These are phyloP conservation scores for Myripristis murdjan DNA, from an alignment of 2,797 vertebrate genomes.

Conservation along the genomic window DNA sequence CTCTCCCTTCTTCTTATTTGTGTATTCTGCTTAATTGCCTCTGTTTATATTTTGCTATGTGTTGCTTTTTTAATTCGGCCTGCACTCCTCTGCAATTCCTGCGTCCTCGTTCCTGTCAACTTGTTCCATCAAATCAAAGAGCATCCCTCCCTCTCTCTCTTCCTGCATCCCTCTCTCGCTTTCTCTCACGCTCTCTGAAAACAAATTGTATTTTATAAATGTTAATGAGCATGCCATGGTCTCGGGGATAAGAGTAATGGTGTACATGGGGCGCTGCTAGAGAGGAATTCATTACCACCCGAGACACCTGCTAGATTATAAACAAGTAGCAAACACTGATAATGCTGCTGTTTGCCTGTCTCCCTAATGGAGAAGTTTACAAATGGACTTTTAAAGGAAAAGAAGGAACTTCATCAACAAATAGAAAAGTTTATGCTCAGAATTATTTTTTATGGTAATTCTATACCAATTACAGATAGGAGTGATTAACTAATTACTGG, in stretches of 20 bases:
- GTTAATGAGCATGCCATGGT: slow-evolving; percentile 78
- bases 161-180: background rate
- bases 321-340: slow-evolving; percentile 65
- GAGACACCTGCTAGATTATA: slow-evolving; percentile 69
- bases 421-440: slow-evolving; percentile 20
- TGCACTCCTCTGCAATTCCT: slow-evolving; percentile 43
- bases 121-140: slow-evolving; percentile 66
- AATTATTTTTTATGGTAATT: background rate
- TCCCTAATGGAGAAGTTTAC: slow-evolving; percentile 69
- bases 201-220: slow-evolving; percentile 77
- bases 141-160: slow-evolving; percentile 7
- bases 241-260: slow-evolving; percentile 79
- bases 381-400: slow-evolving; percentile 57
- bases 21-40: slow-evolving; percentile 42
- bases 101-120: slow-evolving; percentile 41
- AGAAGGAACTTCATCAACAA: slow-evolving; percentile 12
- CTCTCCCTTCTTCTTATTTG: slow-evolving; percentile 28
- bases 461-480: background rate
- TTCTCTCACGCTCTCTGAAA: slow-evolving; percentile 56
- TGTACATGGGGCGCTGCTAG: slow-evolving; percentile 65
- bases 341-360: slow-evolving; percentile 62
- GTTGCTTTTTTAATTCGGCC: slow-evolving; percentile 28
- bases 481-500: background rate
- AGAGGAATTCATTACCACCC: slow-evolving; percentile 77
- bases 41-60: slow-evolving; percentile 41